Evolutionary conservation across 2,888 invertebrate genomes (phyloP), one percentile per base, ranked within the genome.

Genomic region (Adelognathus sp.): DNA sequence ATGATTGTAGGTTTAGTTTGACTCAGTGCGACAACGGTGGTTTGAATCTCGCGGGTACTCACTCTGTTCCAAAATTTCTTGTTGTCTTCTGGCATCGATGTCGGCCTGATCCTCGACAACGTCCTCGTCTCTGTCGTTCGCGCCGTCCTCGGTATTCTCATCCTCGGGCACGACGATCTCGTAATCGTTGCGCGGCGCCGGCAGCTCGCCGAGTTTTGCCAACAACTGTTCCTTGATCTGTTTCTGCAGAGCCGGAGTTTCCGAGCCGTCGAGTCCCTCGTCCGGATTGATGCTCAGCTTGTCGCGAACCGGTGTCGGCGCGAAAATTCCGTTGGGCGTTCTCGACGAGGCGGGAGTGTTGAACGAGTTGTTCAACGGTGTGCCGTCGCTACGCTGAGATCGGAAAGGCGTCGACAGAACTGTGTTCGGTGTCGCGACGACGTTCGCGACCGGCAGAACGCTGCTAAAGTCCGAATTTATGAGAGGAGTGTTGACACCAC

Each of bases 151-250:
- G 21, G 92, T 92, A 60, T 93, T 93, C 67, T 96, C 96, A 67
- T 95, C 94, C 80, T 98, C 98, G 0, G 99, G 98, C 11, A 99
- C 97, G 46, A 99, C 98, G 87, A 99, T 98, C 93, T 99, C 99
- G 91, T 98, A 99, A 92, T 99, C 99, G 90, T 99, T 99, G 84
- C 96, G 96, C 0, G 99, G 99, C 1, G 94, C 92, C 1, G 99
- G 99, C 74, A 99, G 92, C 0, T 95, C 92, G 24, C 95, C 95
- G 27, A 99, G 92, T 0, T 97, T 96, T 80, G 94, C 94, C 50
- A 96, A 95, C 21, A 98, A 93, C 69, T 96, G 94, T 67, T 95
- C 95, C 88, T 96, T 96, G 33, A 94, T 81, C 92, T 95, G 95
- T 88, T 95, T 95, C 82, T 96, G 96, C 60, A 95, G 90, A 9